These are phyloP conservation scores for Nycticorax nycticorax DNA, from an alignment of 2,113 vertebrate genomes.

Conservation along the genomic window DNA sequence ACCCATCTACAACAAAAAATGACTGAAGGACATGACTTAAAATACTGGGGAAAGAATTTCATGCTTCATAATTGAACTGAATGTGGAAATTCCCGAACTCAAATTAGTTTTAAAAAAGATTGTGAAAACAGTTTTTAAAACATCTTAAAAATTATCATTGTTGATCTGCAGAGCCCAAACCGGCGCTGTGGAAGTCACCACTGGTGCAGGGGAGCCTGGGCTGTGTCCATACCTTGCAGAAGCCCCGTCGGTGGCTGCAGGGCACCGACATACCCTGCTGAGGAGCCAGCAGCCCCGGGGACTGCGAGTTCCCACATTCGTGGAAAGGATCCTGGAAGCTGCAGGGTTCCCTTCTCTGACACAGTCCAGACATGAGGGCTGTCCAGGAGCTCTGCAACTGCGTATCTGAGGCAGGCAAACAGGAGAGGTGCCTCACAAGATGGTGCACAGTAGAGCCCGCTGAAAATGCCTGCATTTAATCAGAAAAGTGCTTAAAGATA, in stretches of 20 bases:
- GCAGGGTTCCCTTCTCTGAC: background rate
- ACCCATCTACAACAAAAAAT: background rate
- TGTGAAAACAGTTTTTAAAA: background rate
- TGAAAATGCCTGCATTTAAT: background rate
- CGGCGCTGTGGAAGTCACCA: background rate
- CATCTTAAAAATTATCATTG: background rate
- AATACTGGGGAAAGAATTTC: background rate
- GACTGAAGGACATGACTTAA: background rate
- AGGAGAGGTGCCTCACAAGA: background rate
- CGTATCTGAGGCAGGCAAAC: background rate
- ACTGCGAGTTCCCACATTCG: background rate
- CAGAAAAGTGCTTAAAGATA: background rate
- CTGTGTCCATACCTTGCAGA: background rate
- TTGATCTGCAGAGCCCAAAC: background rate
- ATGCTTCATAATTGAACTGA: background rate
- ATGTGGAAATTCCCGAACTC: background rate
- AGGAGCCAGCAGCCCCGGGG: background rate
- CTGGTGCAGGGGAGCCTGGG: background rate
- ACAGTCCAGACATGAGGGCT: background rate
- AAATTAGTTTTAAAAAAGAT: background rate
- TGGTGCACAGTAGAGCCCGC: rapidly evolving
- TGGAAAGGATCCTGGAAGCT: slow-evolving; percentile 4
- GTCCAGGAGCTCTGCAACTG: background rate
- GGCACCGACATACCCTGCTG: rapidly evolving
- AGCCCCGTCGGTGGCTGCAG: background rate